Evolutionary conservation across 1,140 invertebrate genomes (phyloP), one percentile per base, ranked within the genome.

Genomic region (Calycopis cecrops): DNA sequence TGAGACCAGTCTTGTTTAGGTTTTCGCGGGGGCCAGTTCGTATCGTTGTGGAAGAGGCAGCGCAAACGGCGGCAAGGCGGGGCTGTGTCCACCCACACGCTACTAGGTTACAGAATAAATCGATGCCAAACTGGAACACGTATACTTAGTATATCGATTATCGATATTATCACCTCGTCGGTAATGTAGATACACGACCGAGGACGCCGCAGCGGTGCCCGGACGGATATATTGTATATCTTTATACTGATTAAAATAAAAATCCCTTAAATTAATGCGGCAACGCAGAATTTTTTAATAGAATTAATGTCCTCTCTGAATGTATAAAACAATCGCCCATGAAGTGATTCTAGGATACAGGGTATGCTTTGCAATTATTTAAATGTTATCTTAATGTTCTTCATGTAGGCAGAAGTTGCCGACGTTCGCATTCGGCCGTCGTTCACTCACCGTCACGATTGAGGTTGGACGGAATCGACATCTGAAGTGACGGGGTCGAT

Each of bases 361-460:
- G 90, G 90, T 91, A 91, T 91, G 90, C 90, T 91, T 91, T 91
- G 90, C 90, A 90, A 90, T 91, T 91, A 90, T 90, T 90, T 90
- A 90, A 90, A 90, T 90, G 89, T 89, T 53, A 89, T 91, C 89
- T 88, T 87, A 90, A 89, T 90, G 83, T 90, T 90, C 88, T 88
- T 90, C 89, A 89, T 77, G 79, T 86, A 81, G 76, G 78, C 82
- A 85, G 75, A 62, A 70, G 47, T 76, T 72, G 79, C 71, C 76
- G 65, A 67, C 70, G 52, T 72, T 69, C 73, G 67, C 68, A 54
- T 67, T 71, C 67, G 75, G 73, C 65, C 70, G 56, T 69, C 61
- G 58, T 60, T 61, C 64, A 57, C 64, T 62, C 62, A 62, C 64
- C 57, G 52, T 55, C 57, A 59, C 48, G 35, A 54, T 47, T 34